phyloP scores from a whole-genome alignment of 1,140 invertebrate genomes.

The Drosophila santomea region DNA sequence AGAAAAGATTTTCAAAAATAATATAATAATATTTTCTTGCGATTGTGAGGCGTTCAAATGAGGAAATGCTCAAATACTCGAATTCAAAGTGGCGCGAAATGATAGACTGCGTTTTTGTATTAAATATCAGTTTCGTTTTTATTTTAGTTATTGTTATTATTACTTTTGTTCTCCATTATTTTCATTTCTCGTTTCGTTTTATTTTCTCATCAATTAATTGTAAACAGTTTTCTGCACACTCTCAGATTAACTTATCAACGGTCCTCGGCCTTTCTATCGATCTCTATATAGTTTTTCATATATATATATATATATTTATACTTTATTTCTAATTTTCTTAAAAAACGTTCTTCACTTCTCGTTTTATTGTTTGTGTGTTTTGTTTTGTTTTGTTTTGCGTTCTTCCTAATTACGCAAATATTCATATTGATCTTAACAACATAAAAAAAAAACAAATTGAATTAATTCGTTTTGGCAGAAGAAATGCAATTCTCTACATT shows the following conservation, averaged over 20 bases:
- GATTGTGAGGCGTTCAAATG: constrained; percentile 9
- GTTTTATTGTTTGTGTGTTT: constrained; percentile 60
- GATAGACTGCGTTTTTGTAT: constrained; percentile 72
- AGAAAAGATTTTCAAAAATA: no score
- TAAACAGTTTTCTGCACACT: constrained; percentile 69
- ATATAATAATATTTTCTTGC: not conserved
- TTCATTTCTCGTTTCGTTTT: constrained; percentile 39
- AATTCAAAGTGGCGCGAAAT: constrained; percentile 42
- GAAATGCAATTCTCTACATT: constrained; percentile 23
- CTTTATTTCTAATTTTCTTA: constrained; percentile 73
- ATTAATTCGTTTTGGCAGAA: constrained; percentile 33
- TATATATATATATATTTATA: constrained; percentile 52
- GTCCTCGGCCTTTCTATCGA: constrained; percentile 60
- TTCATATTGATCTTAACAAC: constrained; percentile 39
- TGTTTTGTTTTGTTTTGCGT: constrained; percentile 20
- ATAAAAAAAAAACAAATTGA: constrained; percentile 34
- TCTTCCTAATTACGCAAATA: constrained; percentile 33
- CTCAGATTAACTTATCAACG: constrained; percentile 62
- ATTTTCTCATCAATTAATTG: constrained; percentile 63
- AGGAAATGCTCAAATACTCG: constrained; percentile 1
- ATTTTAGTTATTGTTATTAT: constrained; percentile 73
- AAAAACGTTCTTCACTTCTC: constrained; percentile 72
- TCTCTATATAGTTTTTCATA: constrained; percentile 63
- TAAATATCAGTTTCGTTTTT: constrained; percentile 80
- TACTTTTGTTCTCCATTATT: constrained; percentile 55